Conservation (phyloP, 2,797 vertebrate genomes). For the Hydrophis major region DNA sequence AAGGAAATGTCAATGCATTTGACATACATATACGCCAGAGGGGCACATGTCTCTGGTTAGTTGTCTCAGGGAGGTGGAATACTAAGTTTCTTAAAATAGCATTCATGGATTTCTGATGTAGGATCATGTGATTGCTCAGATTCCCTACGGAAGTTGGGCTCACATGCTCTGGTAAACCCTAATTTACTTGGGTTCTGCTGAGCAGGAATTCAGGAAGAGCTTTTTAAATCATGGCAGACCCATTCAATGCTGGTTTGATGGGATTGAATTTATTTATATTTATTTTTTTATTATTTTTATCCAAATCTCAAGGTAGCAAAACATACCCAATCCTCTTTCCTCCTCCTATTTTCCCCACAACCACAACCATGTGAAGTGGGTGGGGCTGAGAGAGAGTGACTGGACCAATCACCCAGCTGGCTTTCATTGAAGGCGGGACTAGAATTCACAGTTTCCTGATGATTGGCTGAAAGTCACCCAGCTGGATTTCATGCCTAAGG, state of each 20-base stretch:
- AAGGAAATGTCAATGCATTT: neutral
- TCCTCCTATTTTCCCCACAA: neutral
- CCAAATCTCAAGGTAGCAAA: neutral
- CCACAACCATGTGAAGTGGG: neutral
- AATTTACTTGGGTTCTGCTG: neutral
- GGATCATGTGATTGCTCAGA: neutral
- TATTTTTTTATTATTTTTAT: neutral
- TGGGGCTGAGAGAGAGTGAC: neutral
- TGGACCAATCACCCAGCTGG: neutral
- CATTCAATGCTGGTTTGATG: neutral
- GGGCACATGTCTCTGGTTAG: neutral
- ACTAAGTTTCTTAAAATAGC: neutral
- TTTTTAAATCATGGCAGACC: neutral
- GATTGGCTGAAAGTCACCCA: no score
- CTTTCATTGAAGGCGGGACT: no score
- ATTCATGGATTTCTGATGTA: neutral
- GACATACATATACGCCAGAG: neutral
- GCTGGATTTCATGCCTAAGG: no score
- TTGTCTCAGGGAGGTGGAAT: neutral
- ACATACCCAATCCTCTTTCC: neutral
- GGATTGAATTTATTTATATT: neutral
- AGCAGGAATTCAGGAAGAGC: neutral
- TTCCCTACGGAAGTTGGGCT: neutral
- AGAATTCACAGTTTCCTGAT: no score
- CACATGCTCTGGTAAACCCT: neutral